phyloP scores from a whole-genome alignment of 2,888 invertebrate species.

The Schizotus pectinicornis region DNA sequence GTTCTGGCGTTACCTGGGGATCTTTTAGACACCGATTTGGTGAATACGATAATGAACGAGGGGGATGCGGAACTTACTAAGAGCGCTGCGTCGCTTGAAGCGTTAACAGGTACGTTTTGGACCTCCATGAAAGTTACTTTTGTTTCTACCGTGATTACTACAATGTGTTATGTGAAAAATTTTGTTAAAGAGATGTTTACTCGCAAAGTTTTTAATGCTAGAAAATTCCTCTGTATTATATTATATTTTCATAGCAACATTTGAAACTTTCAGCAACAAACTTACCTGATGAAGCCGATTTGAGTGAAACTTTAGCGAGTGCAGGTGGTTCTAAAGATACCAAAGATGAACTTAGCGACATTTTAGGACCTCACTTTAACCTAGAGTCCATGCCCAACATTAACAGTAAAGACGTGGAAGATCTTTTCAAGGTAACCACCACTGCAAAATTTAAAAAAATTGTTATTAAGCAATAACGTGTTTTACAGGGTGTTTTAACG shows the following conservation, averaged over 20 bases:
- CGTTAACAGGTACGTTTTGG: conserved; percentile 54
- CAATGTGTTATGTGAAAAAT: no score
- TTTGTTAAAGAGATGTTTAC: no score
- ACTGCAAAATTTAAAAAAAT: background rate
- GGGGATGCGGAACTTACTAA: conserved; percentile 63
- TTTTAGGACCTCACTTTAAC: conserved; percentile 73
- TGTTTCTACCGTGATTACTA: no score
- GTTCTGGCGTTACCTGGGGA: conserved; percentile 69
- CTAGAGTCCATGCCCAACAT: conserved; percentile 85
- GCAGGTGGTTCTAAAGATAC: conserved; percentile 62
- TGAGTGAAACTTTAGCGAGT: conserved; percentile 52
- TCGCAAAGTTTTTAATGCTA: no score
- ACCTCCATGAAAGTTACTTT: conserved; percentile 6
- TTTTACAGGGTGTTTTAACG: conserved; percentile 74
- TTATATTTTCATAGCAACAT: background rate
- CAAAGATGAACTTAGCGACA: conserved; percentile 75
- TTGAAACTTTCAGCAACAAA: conserved; percentile 34
- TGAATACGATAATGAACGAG: conserved; percentile 73
- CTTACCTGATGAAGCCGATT: conserved; percentile 55
- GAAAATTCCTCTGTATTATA: background rate
- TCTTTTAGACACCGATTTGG: conserved; percentile 69
- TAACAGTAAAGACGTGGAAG: conserved; percentile 90
- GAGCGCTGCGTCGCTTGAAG: conserved; percentile 61
- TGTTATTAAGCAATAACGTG: background rate
- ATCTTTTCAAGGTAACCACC: conserved; percentile 74